A percentile compares a stretch with the other conserved stretches of the same genome.
Evolutionary conservation across 2,113 vertebrate species (phyloP).

Genomic region (Willisornis vidua): DNA sequence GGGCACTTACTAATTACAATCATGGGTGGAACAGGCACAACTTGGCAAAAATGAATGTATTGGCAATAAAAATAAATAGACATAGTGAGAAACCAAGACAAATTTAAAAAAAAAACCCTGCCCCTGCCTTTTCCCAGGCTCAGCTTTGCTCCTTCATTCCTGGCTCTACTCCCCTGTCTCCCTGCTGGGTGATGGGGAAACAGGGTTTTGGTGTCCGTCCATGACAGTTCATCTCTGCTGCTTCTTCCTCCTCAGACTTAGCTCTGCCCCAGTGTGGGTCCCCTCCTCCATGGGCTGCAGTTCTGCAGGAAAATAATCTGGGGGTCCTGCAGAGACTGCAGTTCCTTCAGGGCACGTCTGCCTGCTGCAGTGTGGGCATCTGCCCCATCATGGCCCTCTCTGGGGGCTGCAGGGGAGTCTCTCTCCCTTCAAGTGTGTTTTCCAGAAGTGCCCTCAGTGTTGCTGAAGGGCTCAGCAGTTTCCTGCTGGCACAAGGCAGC

Average conservation of each 20-base stretch:
- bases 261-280: background rate
- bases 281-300: background rate
- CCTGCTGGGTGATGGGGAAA: rapidly evolving
- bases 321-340: background rate
- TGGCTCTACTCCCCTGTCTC: background rate
- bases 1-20: background rate
- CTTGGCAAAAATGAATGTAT: background rate
- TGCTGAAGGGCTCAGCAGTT: background rate
- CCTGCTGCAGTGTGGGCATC: background rate
- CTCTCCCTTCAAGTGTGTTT: rapidly evolving
- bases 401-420: background rate
- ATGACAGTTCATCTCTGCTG: background rate
- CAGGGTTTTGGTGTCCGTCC: background rate
- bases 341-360: background rate
- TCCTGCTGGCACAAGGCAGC: background rate
- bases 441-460: background rate
- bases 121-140: background rate
- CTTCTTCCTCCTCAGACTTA: background rate
- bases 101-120: background rate
- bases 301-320: background rate
- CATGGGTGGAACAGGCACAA: background rate
- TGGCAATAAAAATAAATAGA: background rate
- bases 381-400: background rate
- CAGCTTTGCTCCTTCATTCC: background rate
- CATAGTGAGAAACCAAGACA: background rate